These are phyloP conservation scores for Rana temporaria DNA, from an alignment of 2,113 vertebrate genomes.

Conservation along the genomic window DNA sequence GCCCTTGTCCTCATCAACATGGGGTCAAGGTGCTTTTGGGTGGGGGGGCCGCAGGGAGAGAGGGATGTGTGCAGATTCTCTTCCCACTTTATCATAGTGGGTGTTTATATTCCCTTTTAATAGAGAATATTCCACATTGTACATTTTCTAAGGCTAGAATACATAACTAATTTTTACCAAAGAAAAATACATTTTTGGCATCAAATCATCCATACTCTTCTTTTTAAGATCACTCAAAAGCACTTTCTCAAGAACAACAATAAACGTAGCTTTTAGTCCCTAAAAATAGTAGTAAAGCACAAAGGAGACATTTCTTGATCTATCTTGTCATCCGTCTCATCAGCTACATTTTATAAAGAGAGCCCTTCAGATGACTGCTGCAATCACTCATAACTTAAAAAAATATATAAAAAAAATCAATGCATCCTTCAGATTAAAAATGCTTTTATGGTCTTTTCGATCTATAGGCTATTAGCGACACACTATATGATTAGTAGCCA, in stretches of 20 bases:
- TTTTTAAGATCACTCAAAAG: neutral
- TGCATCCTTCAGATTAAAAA: conserved; percentile 4
- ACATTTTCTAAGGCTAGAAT: no score
- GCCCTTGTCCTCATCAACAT: no score
- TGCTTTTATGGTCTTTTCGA: neutral
- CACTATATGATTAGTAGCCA: neutral
- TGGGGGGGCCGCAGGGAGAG: no score
- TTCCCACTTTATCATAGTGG: no score
- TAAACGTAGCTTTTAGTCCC: conserved; percentile 19
- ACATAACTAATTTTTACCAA: no score
- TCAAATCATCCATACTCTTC: neutral
- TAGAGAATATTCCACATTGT: no score
- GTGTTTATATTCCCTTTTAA: no score
- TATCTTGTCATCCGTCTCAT: neutral
- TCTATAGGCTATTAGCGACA: neutral
- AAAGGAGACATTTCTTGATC: neutral
- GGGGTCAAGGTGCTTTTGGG: no score
- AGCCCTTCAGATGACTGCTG: conserved; percentile 31
- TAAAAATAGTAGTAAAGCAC: conserved; percentile 3
- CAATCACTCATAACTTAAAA: conserved; percentile 41
- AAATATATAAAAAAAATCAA: conserved; percentile 49
- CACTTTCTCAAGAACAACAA: conserved; percentile 1
- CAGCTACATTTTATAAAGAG: neutral
- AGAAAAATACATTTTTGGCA: neutral
- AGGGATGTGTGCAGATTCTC: no score